A percentile compares a stretch with the other conserved stretches of the same genome.
These are phyloP conservation scores for Baryphthengus martii DNA, from an alignment of 2,113 vertebrate genomes.

Conservation along the genomic window DNA sequence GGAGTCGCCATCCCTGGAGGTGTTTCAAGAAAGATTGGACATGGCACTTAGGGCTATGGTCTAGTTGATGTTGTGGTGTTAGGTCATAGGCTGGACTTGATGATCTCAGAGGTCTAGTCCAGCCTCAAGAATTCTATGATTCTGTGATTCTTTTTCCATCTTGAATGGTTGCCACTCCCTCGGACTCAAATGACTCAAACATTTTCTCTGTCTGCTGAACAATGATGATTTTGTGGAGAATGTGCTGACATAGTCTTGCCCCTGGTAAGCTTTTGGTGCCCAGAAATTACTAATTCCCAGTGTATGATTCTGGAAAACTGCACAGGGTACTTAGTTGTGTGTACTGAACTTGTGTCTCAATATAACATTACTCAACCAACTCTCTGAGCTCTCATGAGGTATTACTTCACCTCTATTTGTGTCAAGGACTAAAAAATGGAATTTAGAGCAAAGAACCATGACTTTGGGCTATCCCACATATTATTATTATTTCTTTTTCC, in stretches of 20 bases:
- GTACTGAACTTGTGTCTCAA: neutral
- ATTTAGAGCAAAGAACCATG: neutral
- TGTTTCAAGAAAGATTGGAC: too few relatives aligned
- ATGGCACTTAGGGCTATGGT: too few relatives aligned
- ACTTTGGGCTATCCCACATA: neutral
- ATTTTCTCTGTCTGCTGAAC: neutral
- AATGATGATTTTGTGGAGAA: neutral
- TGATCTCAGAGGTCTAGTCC: too few relatives aligned
- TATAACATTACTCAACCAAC: neutral
- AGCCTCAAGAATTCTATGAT: too few relatives aligned
- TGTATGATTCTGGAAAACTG: neutral
- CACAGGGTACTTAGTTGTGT: neutral
- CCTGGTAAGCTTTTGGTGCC: neutral
- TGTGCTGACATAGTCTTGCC: neutral
- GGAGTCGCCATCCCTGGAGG: too few relatives aligned
- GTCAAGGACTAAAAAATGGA: neutral
- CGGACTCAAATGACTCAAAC: neutral
- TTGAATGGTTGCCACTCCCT: neutral
- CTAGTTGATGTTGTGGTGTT: too few relatives aligned
- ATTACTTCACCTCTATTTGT: neutral
- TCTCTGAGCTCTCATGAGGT: neutral
- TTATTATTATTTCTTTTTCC: neutral
- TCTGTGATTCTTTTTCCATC: neutral
- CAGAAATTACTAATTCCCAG: neutral
- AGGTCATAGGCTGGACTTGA: too few relatives aligned